Conservation (phyloP, 2,113 vertebrate species). For the Buteo buteo region DNA sequence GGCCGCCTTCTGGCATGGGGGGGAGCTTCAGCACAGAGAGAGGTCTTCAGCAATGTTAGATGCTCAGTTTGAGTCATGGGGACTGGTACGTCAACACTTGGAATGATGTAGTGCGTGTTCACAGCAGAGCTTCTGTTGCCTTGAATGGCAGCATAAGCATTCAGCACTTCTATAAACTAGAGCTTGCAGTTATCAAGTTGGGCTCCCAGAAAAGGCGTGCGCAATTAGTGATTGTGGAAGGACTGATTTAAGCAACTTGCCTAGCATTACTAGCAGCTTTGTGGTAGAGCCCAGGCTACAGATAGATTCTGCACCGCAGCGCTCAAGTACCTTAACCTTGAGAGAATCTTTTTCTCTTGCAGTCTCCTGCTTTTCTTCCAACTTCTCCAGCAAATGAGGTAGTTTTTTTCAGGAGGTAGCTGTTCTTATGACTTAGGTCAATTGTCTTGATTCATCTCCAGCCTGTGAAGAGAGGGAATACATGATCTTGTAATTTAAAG, state of each 20-base stretch:
- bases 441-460: not conserved
- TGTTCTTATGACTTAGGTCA: not conserved
- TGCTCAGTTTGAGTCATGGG: not conserved
- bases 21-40: not conserved
- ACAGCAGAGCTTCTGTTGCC: not conserved
- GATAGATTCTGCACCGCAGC: not conserved
- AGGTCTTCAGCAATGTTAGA: not conserved
- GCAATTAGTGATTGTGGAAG: not conserved
- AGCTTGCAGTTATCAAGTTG: not conserved
- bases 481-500: not conserved
- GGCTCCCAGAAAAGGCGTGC: not conserved
- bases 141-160: not conserved
- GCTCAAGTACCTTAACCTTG: not conserved
- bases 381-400: not conserved
- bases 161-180: not conserved
- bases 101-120: fast-evolving
- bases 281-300: not conserved
- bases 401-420: not conserved
- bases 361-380: not conserved
- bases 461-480: not conserved
- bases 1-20: fast-evolving
- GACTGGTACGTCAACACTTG: fast-evolving
- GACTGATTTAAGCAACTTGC: not conserved
- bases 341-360: not conserved
- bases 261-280: not conserved